Conservation (phyloP, 2,888 invertebrate species). For the Ectemnius lituratus region DNA sequence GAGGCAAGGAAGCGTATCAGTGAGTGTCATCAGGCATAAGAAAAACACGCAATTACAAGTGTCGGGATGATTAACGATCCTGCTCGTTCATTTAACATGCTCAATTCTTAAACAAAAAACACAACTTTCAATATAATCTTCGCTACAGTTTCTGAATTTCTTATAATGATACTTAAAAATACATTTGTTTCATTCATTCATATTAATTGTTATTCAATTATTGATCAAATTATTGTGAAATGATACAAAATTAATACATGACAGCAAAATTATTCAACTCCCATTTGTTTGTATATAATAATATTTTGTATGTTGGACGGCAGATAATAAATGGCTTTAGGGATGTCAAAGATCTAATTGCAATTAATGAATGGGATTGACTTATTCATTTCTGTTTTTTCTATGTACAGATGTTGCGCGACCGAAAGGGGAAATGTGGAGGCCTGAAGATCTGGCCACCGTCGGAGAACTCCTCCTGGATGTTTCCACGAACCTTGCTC, state of each 20-base stretch:
- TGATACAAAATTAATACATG: not conserved
- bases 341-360: no score
- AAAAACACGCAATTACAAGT: slow-evolving; percentile 17
- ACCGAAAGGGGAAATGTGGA: slow-evolving; percentile 88
- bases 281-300: not conserved
- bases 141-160: no score
- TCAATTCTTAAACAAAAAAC: no score
- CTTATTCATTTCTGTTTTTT: not conserved
- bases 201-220: no score
- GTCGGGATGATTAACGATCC: slow-evolving; percentile 18
- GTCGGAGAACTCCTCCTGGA: slow-evolving; percentile 92
- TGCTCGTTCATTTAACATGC: slow-evolving; percentile 1
- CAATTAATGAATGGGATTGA: no score
- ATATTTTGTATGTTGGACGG: no score
- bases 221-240: no score
- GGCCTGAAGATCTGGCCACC: slow-evolving; percentile 90
- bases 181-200: no score
- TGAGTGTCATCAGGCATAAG: slow-evolving; percentile 80
- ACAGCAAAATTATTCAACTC: not conserved
- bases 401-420: slow-evolving; percentile 85
- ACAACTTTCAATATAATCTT: no score
- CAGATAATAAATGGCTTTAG: no score
- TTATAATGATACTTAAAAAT: no score
- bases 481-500: slow-evolving; percentile 89
- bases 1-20: slow-evolving; percentile 92